Conservation (phyloP, 1,140 invertebrate genomes). For the Drosophila lacteicornis region DNA sequence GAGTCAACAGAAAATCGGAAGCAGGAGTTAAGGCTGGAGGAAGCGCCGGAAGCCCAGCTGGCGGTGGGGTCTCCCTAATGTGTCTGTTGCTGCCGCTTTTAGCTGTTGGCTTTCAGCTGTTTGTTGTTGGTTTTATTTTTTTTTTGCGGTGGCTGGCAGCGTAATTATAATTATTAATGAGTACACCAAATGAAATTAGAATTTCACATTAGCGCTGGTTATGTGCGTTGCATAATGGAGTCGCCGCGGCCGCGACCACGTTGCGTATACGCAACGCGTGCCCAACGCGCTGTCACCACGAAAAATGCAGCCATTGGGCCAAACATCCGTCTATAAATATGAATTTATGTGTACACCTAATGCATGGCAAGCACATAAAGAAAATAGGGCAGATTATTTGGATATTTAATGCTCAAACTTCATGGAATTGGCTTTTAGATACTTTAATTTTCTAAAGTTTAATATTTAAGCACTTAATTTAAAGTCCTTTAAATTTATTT, state of each 20-base stretch:
- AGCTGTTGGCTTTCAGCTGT: neutral
- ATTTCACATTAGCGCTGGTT: conserved; percentile 66
- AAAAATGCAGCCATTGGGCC: conserved; percentile 22
- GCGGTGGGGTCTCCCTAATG: conserved; percentile 6
- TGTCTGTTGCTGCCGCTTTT: conserved; percentile 10
- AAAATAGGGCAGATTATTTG: neutral
- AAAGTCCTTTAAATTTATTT: too few relatives aligned
- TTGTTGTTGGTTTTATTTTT: conserved; percentile 6
- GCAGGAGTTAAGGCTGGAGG: conserved; percentile 25
- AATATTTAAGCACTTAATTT: too few relatives aligned
- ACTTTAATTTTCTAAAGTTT: neutral
- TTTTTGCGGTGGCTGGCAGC: conserved; percentile 31
- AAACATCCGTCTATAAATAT: conserved; percentile 42
- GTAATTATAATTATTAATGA: conserved; percentile 78
- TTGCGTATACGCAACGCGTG: conserved; percentile 55
- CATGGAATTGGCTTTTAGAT: neutral
- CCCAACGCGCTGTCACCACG: conserved; percentile 3
- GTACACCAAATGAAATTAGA: conserved; percentile 67
- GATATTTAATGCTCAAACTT: neutral
- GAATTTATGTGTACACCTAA: conserved; percentile 32
- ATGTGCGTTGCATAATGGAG: conserved; percentile 68
- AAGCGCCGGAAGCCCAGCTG: conserved; percentile 34
- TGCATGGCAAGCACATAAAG: neutral
- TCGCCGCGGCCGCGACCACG: conserved; percentile 12
- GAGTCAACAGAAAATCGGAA: conserved; percentile 48